A percentile compares a stretch with the other conserved stretches of the same genome.
Conservation (phyloP, 2,113 vertebrate genomes). For the Mormyrus lacerda region DNA sequence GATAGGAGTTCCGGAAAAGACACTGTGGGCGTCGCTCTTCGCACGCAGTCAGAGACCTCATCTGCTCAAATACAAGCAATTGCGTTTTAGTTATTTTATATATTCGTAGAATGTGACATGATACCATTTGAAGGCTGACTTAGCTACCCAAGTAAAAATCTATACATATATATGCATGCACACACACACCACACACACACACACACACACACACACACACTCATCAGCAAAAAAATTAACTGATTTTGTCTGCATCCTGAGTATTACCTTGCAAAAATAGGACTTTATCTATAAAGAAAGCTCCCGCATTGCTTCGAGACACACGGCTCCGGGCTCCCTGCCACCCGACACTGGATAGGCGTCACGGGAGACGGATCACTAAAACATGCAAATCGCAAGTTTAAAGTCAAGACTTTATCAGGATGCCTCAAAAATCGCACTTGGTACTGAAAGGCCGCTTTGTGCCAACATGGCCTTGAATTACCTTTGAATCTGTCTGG, state of each 20-base stretch:
- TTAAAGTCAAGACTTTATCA: not conserved
- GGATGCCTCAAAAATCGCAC: not conserved
- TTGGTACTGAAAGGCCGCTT: not conserved
- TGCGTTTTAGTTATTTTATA: not conserved
- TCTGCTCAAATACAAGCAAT: not conserved
- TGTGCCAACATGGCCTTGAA: not conserved
- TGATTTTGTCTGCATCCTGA: not conserved
- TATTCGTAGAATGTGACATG: not conserved
- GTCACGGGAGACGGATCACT: not conserved
- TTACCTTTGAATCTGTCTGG: not conserved
- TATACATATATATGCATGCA: too few relatives aligned
- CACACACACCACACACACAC: too few relatives aligned
- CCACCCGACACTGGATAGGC: not conserved
- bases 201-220: not conserved
- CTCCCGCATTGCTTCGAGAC: not conserved
- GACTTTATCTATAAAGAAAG: not conserved
- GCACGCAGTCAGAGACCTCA: not conserved
- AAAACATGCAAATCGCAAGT: not conserved
- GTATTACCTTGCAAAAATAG: not conserved
- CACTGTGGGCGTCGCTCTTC: not conserved
- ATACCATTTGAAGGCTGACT: not conserved
- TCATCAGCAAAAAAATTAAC: not conserved
- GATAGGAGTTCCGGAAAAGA: not conserved
- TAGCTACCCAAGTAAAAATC: not conserved
- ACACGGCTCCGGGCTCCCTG: not conserved